These are phyloP conservation scores for Urocyon cinereoargenteus DNA, from an alignment of 2,797 vertebrate species.

Conservation along the genomic window DNA sequence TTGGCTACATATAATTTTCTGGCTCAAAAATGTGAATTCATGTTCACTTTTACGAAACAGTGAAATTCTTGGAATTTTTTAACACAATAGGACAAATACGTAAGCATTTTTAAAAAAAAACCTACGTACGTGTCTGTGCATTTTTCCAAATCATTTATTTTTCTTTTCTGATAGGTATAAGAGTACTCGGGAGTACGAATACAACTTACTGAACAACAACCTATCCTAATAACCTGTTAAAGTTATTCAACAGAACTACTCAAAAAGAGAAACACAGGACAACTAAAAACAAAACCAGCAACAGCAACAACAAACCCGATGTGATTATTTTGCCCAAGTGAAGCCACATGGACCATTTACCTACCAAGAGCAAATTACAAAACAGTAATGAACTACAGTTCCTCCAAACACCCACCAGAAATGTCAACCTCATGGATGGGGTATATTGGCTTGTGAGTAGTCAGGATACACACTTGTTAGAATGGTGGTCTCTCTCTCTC, in stretches of 20 bases:
- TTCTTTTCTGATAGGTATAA: neutral
- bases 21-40: neutral
- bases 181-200: slow-evolving; percentile 57
- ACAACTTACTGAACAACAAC: slow-evolving; percentile 64
- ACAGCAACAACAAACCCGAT: slow-evolving; percentile 19
- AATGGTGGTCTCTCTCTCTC: neutral
- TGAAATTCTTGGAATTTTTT: neutral
- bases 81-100: neutral
- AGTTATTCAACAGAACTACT: slow-evolving; percentile 80
- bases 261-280: slow-evolving; percentile 41
- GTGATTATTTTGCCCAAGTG: slow-evolving; percentile 76
- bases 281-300: neutral
- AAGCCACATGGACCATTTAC: slow-evolving; percentile 72
- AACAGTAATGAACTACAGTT: neutral
- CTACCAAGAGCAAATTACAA: slow-evolving; percentile 67
- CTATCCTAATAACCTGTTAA: slow-evolving; percentile 44
- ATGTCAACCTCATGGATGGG: slow-evolving; percentile 44
- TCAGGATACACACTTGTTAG: neutral
- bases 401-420: neutral
- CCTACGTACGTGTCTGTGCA: neutral
- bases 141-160: neutral
- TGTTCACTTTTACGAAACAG: neutral
- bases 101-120: neutral
- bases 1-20: neutral
- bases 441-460: neutral